These are phyloP conservation scores for Otus sunia DNA, from an alignment of 2,113 vertebrate genomes.

Conservation along the genomic window DNA sequence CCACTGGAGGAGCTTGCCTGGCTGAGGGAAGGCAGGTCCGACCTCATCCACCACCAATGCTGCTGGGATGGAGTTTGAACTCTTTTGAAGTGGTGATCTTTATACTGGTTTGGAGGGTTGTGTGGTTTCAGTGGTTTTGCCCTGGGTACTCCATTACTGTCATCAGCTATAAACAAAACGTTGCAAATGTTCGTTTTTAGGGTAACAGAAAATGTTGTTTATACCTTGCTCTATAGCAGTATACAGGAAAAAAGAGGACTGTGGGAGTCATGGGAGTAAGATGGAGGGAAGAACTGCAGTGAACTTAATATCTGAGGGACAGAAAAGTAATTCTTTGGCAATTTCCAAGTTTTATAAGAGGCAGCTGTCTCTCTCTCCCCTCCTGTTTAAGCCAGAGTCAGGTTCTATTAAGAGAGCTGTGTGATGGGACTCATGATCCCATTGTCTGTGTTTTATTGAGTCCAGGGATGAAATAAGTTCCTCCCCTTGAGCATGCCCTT, in stretches of 20 bases:
- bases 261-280: not conserved
- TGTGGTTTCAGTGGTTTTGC: not conserved
- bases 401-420: not conserved
- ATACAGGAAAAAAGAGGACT: not conserved
- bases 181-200: not conserved
- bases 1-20: not conserved
- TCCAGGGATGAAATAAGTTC: not conserved
- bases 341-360: not conserved
- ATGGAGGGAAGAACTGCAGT: not conserved
- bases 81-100: not conserved
- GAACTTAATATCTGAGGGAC: not conserved
- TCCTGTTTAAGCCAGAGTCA: not conserved
- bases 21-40: not conserved
- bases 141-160: not conserved
- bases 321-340: not conserved
- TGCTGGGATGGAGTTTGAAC: not conserved
- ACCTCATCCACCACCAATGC: accelerated
- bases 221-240: not conserved
- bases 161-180: not conserved
- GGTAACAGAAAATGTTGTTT: not conserved
- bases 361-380: not conserved
- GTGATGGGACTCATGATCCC: not conserved
- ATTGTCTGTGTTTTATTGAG: not conserved
- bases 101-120: not conserved
- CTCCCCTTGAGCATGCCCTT: not conserved